Evolutionary conservation across 2,113 vertebrate genomes (phyloP).

Genomic region (Dicrurus megarhynchus): DNA sequence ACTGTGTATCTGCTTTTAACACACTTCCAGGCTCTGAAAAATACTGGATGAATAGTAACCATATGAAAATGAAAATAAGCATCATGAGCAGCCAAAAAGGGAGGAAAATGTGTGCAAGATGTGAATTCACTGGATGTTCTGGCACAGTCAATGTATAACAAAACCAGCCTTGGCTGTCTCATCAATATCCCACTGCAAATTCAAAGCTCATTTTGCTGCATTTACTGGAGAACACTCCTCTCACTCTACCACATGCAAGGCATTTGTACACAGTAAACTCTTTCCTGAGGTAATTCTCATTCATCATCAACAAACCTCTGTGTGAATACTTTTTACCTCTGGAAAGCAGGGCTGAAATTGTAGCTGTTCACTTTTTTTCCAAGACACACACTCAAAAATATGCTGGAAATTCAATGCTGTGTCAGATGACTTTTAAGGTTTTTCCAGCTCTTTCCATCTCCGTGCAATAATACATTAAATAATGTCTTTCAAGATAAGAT

Average conservation of each 20-base stretch:
- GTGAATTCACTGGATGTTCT: fast-evolving
- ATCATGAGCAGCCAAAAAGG: background rate
- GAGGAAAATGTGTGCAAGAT: background rate
- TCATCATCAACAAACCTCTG: background rate
- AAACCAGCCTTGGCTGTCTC: background rate
- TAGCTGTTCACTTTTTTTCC: background rate
- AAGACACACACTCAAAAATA: background rate
- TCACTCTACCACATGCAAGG: background rate
- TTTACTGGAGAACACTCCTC: background rate
- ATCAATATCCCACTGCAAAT: background rate
- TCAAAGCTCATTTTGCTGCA: background rate
- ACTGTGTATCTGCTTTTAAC: background rate
- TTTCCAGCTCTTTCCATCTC: conserved; percentile 2
- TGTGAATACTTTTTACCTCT: background rate
- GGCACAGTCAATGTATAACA: background rate
- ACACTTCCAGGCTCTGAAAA: background rate
- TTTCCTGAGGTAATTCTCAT: background rate
- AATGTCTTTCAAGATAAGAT: conserved; percentile 27
- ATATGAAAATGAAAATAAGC: background rate
- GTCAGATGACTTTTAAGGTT: background rate
- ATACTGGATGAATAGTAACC: background rate
- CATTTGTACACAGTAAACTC: background rate
- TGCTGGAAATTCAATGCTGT: background rate
- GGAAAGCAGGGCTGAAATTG: background rate
- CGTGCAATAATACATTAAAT: background rate